phyloP scores from a whole-genome alignment of 2,797 vertebrate species.

The Channallabes apus region DNA sequence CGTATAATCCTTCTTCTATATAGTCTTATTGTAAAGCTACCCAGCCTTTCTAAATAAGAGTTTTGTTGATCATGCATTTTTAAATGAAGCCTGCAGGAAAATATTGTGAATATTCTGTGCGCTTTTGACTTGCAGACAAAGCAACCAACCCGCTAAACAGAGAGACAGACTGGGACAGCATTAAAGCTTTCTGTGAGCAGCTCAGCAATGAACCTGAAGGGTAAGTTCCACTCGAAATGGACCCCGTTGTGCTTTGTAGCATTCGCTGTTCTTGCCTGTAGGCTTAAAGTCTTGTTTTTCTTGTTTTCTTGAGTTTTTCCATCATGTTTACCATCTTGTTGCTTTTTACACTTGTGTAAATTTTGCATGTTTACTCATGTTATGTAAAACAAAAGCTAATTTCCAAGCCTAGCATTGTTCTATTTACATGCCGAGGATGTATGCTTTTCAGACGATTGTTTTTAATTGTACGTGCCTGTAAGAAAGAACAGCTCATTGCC shows the following conservation, averaged over 20 bases:
- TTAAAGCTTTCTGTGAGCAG: slow-evolving; percentile 89
- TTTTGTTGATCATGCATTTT: slow-evolving; percentile 5
- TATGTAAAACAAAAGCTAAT: background rate
- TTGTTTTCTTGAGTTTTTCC: too few species aligned
- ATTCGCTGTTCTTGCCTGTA: background rate
- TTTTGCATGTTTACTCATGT: background rate
- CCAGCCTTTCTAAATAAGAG: background rate
- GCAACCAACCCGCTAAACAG: slow-evolving; percentile 94
- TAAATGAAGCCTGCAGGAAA: background rate
- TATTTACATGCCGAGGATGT: too few species aligned
- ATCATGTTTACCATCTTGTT: background rate
- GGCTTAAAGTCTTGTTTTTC: background rate
- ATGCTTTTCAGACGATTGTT: background rate
- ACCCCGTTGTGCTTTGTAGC: background rate
- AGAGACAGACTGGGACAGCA: slow-evolving; percentile 88
- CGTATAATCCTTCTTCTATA: background rate
- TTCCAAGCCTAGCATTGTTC: background rate
- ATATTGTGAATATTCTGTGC: background rate
- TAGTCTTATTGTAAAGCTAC: background rate
- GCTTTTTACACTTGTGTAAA: background rate
- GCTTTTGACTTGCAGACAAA: slow-evolving; percentile 75
- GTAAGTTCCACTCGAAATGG: slow-evolving; percentile 69
- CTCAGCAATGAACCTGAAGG: slow-evolving; percentile 91
- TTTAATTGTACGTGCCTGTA: background rate
- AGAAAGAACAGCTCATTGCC: background rate